These are phyloP conservation scores for Rhodophaea formosa DNA, from an alignment of 2,888 invertebrate species.

Conservation along the genomic window DNA sequence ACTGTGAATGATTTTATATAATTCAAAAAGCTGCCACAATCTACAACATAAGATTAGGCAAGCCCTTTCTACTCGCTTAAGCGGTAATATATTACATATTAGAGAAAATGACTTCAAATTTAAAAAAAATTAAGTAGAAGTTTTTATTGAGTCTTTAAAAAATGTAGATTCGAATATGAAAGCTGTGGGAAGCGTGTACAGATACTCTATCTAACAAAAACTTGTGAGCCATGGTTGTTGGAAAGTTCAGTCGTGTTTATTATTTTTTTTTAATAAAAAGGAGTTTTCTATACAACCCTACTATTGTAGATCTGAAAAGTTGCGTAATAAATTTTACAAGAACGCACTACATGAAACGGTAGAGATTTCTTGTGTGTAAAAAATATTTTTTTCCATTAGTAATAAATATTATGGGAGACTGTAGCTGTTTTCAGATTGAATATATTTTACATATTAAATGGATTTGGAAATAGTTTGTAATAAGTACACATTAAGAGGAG, in stretches of 20 bases:
- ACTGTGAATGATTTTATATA: slow-evolving; percentile 22
- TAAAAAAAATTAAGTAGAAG: not conserved
- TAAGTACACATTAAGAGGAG: too few relatives aligned
- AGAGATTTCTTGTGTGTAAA: too few relatives aligned
- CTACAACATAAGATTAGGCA: slow-evolving; percentile 33
- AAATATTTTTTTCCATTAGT: too few relatives aligned
- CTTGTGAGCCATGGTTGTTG: not conserved
- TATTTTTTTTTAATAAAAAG: too few relatives aligned
- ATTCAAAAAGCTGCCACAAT: slow-evolving; percentile 35
- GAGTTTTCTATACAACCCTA: too few relatives aligned
- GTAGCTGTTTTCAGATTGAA: too few relatives aligned
- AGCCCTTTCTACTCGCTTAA: slow-evolving; percentile 15
- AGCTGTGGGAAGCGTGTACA: slow-evolving; percentile 27
- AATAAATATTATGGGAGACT: too few relatives aligned
- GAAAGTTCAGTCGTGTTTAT: not conserved
- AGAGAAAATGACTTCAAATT: not conserved
- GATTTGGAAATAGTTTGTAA: too few relatives aligned
- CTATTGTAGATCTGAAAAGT: too few relatives aligned
- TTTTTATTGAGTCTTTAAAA: not conserved
- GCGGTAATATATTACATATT: not conserved
- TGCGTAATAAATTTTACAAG: too few relatives aligned
- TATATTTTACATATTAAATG: too few relatives aligned
- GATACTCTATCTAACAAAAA: slow-evolving; percentile 27
- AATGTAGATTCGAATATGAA: slow-evolving; percentile 16
- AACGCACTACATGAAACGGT: too few relatives aligned